phyloP scores from a whole-genome alignment of 2,113 vertebrate genomes.

The Myiopsitta monachus region DNA sequence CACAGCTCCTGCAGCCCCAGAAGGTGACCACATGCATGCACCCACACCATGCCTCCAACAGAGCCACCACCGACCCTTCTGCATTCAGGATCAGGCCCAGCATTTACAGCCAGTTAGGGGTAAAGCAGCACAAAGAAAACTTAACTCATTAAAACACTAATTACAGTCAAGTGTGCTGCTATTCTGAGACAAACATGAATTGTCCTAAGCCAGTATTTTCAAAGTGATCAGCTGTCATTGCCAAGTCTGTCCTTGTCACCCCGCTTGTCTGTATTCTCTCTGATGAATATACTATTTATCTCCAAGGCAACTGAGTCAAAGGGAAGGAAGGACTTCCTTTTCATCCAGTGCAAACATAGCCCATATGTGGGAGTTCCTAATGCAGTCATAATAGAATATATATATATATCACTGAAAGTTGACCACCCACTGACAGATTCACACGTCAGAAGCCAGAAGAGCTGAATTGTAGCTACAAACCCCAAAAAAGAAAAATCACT shows the following conservation, averaged over 20 bases:
- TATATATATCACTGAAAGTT: not conserved
- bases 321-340: conserved; percentile 49
- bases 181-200: not conserved
- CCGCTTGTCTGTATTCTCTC: not conserved
- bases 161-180: not conserved
- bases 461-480: conserved; percentile 20
- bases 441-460: conserved; percentile 50
- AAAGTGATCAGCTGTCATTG: not conserved
- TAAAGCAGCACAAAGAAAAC: not conserved
- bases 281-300: not conserved
- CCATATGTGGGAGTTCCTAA: conserved; percentile 40
- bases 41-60: rapidly evolving
- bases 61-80: not conserved
- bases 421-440: conserved; percentile 60
- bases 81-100: not conserved
- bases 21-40: not conserved
- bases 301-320: conserved; percentile 51
- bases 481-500: conserved; percentile 31
- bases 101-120: not conserved
- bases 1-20: not conserved
- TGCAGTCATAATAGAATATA: conserved; percentile 42
- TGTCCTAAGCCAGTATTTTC: not conserved
- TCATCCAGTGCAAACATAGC: conserved; percentile 55
- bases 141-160: not conserved
- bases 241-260: not conserved